These are phyloP conservation scores for Amphiprion ocellaris DNA, from an alignment of 2,113 vertebrate genomes.

Conservation along the genomic window DNA sequence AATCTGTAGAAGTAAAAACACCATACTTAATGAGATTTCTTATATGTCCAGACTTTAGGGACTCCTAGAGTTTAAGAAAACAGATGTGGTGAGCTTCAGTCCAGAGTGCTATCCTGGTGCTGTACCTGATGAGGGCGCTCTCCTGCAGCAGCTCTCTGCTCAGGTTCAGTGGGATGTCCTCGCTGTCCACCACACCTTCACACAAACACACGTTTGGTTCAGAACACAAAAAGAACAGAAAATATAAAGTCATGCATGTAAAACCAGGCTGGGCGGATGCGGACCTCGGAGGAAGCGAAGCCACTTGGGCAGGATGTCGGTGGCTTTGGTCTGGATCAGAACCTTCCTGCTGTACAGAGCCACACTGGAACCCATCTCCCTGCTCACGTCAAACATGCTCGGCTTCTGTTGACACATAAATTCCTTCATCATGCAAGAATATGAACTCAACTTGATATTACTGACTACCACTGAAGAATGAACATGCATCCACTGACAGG, in stretches of 20 bases:
- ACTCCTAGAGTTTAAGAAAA: too few species aligned
- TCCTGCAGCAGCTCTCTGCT: conserved; percentile 98
- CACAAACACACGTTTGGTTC: conserved; percentile 1
- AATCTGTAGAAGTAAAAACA: too few species aligned
- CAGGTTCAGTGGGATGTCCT: conserved; percentile 97
- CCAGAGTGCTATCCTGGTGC: not conserved
- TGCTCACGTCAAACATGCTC: conserved; percentile 96
- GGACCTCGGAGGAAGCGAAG: conserved; percentile 94
- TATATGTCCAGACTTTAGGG: too few species aligned
- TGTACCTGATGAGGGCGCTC: conserved; percentile 93
- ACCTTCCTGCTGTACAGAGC: conserved; percentile 96
- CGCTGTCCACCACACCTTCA: conserved; percentile 97
- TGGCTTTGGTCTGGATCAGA: conserved; percentile 95
- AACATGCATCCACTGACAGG: too few species aligned
- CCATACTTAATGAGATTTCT: too few species aligned
- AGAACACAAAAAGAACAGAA: too few species aligned
- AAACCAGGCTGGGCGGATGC: not conserved
- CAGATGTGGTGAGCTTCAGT: not conserved
- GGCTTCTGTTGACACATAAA: conserved; percentile 87
- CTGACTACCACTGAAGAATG: too few species aligned
- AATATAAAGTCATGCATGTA: too few species aligned
- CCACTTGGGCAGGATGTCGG: conserved; percentile 96
- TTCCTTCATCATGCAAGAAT: not conserved
- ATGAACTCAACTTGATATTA: not conserved
- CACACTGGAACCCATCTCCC: conserved; percentile 93